Conservation (phyloP, 2,113 vertebrate genomes). For the Leptodactylus fuscus region DNA sequence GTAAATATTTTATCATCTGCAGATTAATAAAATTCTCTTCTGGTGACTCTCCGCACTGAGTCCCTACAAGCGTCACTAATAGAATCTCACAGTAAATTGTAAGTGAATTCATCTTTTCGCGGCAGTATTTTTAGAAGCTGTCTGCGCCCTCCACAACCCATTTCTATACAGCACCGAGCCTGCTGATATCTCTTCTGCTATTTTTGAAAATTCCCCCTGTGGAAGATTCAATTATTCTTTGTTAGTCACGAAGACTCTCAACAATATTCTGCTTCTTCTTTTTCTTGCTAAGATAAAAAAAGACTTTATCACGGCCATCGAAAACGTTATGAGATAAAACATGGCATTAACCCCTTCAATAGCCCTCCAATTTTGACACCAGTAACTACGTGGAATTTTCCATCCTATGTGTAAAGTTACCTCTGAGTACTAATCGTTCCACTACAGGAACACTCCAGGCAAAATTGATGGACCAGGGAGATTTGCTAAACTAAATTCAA, state of each 20-base stretch:
- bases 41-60: background rate
- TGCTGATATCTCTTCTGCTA: conserved; percentile 21
- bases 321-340: background rate
- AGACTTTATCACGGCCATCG: background rate
- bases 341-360: background rate
- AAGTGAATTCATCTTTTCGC: conserved; percentile 2
- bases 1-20: background rate
- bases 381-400: background rate
- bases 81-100: background rate
- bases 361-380: background rate
- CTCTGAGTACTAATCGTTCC: too few relatives aligned
- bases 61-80: background rate
- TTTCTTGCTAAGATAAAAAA: conserved; percentile 12
- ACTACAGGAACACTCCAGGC: too few relatives aligned
- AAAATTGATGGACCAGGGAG: too few relatives aligned
- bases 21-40: background rate
- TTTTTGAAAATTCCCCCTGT: conserved; percentile 42
- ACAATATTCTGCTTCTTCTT: conserved; percentile 2
- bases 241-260: background rate
- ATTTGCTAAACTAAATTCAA: too few relatives aligned
- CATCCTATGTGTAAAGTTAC: too few relatives aligned
- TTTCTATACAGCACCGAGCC: background rate
- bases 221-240: conserved; percentile 18
- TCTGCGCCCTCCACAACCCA: conserved; percentile 14
- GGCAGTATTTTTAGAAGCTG: conserved; percentile 11